Base-by-base conservation (phyloP, 2,113 vertebrate genomes). In the Eidolon helvum region DNA sequence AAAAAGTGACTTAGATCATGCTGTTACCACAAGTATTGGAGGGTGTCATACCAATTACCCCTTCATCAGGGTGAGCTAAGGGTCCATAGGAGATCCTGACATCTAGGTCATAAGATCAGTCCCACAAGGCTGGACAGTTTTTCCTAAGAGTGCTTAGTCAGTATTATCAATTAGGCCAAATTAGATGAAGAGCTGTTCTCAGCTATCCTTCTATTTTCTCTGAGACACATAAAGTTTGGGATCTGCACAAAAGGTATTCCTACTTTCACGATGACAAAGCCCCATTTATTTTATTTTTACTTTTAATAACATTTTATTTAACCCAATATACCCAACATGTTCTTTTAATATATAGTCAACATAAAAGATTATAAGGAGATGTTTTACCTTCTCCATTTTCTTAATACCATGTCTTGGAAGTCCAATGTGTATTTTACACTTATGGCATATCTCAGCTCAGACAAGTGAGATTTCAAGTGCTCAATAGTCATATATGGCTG, bases 141-240 rank as follows among this genome's bases (percentile, higher is more conserved):
- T 88, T 87, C 38, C 15, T 74, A 55, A 84, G 19, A 79, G 18
- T 38, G 12, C 3, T 79, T 68, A 50, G 7, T 7, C 53, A 93
- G 33, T 53, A 88, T 40, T 87, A 77, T 4, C 55, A 90, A 69
- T 87, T 78, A 93, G 80, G 10, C 18, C 38, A 97, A 69, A 93
- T 59, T 66, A 90, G 45, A 87, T 18, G 26, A 4, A 79, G 28
- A 35, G 30, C 40, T 83, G 5, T 84, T 91, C 26, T 66, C 45
- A 71, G 45, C 12, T 38, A 77, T 53, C 24, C 40, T 53, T 26
- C 30, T 87, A 4, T 43, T 69, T 38, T 91, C 38, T 90, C 33
- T 61, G 57, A 90, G 63, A 55, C 38, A 90, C 28, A 57, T 55
- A 38, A 33, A 43, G 21, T 94, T 83, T 65, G 15, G 50, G 43